Base-by-base conservation (phyloP, 2,888 invertebrate genomes). In the Charanyca ferruginea region DNA sequence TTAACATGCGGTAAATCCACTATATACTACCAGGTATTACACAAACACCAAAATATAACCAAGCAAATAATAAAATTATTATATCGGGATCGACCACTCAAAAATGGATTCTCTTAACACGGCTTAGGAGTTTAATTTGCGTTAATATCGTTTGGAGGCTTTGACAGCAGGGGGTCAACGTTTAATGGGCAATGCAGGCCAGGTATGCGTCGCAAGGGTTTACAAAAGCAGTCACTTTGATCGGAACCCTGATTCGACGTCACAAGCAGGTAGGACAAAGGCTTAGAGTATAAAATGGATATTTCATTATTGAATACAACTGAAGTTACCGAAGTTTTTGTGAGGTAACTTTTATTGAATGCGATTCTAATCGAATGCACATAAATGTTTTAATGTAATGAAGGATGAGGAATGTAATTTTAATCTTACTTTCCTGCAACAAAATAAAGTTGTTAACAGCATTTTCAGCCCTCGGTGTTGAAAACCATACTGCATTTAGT, bases 221-320 rank as follows among this genome's bases (percentile, higher is more conserved):
- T 93, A 94, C 94, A 93, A 94, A 94, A 93, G 90, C 92, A 88
- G 90, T 93, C 92, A 88, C 93, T 94, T 94, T 94, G 94, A 94
- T 94, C 92, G 90, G 78, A 78, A 83, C 83, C 86, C 84, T 87
- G 91, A 90, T 91, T 90, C 83, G 83, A 87, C 90, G 94, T 94
- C 94, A 94, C 93, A 90, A 93, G 91, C 93, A 94, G 92, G 90
- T 89, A 88, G 89, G 90, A 90, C 89, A 90, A 86, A 86, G 90
- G 90, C 86, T 93, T 91, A 91, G 89, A 89, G 79, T 85, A 78
- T 80, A 86, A 89, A 90, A 85, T 86, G 81, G 87, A 88, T 87
- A 85, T 86, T 91, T 88, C 84, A 91, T 91, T 91, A 93, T 85
- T 85, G 67, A 66, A 48, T 71, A 48, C 22, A n/a, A n/a, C 73